phyloP scores from a whole-genome alignment of 37 sponge, comb jelly and placozoan genomes.

The Petrosia ficiformis region DNA sequence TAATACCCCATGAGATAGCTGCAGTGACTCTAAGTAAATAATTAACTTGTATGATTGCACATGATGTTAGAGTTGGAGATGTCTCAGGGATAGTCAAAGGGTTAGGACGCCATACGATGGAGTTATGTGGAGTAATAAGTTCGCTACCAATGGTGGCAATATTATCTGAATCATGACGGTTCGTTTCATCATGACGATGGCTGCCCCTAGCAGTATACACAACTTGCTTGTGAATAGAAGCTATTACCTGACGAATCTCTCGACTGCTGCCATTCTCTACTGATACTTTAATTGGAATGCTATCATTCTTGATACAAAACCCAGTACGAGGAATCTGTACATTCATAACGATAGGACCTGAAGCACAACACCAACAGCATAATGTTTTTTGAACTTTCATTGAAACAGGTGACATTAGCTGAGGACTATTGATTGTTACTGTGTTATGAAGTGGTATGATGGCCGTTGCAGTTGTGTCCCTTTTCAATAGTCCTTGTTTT shows the following conservation, averaged over 20 bases:
- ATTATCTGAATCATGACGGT: background rate
- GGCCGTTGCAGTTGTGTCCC: slow-evolving; percentile 23
- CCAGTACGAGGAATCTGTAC: too few relatives aligned
- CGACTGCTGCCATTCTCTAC: slow-evolving; percentile 50
- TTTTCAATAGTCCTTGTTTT: slow-evolving; percentile 37
- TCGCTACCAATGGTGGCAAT: background rate
- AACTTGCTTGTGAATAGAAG: slow-evolving; percentile 15
- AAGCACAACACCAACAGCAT: slow-evolving; percentile 76
- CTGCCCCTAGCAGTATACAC: slow-evolving; percentile 35
- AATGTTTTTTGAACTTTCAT: slow-evolving; percentile 37
- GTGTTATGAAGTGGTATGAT: slow-evolving; percentile 16
- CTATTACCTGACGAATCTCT: slow-evolving; percentile 20
- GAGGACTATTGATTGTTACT: slow-evolving; percentile 43
- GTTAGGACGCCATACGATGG: slow-evolving; percentile 3
- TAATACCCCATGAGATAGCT: too few relatives aligned
- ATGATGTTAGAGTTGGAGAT: slow-evolving; percentile 11
- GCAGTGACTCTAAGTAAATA: slow-evolving; percentile 22
- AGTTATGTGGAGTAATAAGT: background rate
- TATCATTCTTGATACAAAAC: too few relatives aligned
- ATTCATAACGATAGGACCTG: slow-evolving; percentile 51
- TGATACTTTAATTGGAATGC: too few relatives aligned
- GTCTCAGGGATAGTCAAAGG: slow-evolving; percentile 20
- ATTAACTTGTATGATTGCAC: slow-evolving; percentile 22
- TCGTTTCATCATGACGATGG: too few relatives aligned
- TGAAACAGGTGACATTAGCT: slow-evolving; percentile 8